phyloP scores from a whole-genome alignment of 2,113 vertebrate genomes.

The Meriones unguiculatus region DNA sequence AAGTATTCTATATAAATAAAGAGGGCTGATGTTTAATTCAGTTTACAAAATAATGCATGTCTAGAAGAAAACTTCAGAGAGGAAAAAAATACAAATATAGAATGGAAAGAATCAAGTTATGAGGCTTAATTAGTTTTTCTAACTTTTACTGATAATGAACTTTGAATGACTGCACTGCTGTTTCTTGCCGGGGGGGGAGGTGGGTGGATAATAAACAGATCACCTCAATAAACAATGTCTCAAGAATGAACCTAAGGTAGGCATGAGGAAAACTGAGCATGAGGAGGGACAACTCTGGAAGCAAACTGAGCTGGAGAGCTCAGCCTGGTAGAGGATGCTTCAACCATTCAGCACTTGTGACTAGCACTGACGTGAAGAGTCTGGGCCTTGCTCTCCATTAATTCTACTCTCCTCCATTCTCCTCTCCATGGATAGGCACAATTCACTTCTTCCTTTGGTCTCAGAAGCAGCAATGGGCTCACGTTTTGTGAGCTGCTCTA shows the following conservation, averaged over 20 bases:
- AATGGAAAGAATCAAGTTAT: not conserved
- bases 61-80: constrained; percentile 51
- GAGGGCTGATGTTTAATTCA: constrained; percentile 35
- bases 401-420: not conserved
- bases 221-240: not conserved
- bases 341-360: not conserved
- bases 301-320: not conserved
- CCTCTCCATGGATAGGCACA: not conserved
- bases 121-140: not conserved
- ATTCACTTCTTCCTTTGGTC: not conserved
- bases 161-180: constrained; percentile 6
- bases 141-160: constrained; percentile 30
- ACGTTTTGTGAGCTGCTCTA: not conserved
- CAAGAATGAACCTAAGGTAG: not conserved
- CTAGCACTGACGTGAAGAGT: not conserved
- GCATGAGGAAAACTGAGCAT: not conserved
- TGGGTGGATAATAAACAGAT: not conserved
- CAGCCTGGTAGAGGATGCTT: no score
- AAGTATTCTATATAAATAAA: not conserved
- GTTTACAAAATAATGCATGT: constrained; percentile 4
- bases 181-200: not conserved
- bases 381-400: not conserved
- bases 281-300: not conserved
- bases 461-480: fast-evolving
- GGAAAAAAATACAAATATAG: not conserved